Evolutionary conservation across 2,113 vertebrate species (phyloP), one percentile per base, ranked within the genome.

Genomic region (Apeltes quadracus): DNA sequence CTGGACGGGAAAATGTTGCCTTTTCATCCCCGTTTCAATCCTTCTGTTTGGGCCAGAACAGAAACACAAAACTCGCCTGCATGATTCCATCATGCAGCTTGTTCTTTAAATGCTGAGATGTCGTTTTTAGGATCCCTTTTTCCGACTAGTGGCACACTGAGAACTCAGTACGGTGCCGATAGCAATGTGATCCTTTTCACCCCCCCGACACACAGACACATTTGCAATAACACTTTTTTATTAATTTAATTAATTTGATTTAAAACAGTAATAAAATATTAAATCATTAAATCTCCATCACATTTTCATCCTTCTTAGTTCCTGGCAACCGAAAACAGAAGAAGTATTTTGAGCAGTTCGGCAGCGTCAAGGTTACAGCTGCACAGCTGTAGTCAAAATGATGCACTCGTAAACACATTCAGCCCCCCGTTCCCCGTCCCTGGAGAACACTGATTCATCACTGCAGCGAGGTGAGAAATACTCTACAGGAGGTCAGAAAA

Each of bases 271-370:
- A n/a, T n/a, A n/a, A n/a, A n/a, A n/a, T n/a, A n/a, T n/a, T n/a
- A n/a, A n/a, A n/a, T n/a, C n/a, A 32, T 32, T 32, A 32, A 70
- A 62, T 50, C 56, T 67, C 61, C 51, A 50, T 55, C 67, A 53
- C 61, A 63, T 43, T 61, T 15, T 25, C 18, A 32, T 5, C 41
- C 55, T 48, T 66, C 46, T 32, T 0, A 4, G 22, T 23, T n/a
- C 23, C 25, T 29, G 48, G 10, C 4, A 62, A 7, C 48, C 38
- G 11, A 9, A 48, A 29, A 61, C 32, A n/a, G 50, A 9, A 18
- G 34, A 27, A 5, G 20, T 32, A n/a, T 46, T 20, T 7, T 25
- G 15, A 61, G 57, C 39, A 34, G 13, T 22, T 38, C 2, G 16
- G 4, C 7, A 32, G 3, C 18, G 10, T 51, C 25, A 16, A 11